These are phyloP conservation scores for Drosophila takahashii DNA, from an alignment of 1,140 invertebrate species.

Conservation along the genomic window DNA sequence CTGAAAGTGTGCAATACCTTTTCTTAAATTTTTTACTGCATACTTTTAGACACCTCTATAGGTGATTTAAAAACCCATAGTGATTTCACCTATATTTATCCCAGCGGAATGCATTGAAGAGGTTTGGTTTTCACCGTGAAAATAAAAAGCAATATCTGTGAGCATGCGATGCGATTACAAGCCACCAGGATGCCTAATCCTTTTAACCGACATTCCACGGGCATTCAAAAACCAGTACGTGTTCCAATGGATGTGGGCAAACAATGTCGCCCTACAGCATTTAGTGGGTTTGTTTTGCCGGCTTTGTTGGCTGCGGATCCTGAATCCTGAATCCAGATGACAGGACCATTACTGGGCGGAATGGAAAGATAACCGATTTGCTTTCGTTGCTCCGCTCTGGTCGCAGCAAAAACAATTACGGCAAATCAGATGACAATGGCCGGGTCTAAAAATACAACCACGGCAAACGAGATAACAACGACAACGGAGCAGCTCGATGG, in stretches of 20 bases:
- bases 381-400: constrained; percentile 1
- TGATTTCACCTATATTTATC: too few species aligned
- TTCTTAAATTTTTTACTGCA: too few species aligned
- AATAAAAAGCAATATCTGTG: neutral
- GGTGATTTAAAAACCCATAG: too few species aligned
- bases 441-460: constrained; percentile 19
- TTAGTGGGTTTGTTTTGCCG: constrained; percentile 8
- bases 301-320: neutral
- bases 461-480: constrained; percentile 1
- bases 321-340: neutral
- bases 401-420: constrained; percentile 25
- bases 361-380: constrained; percentile 9
- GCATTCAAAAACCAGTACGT: too few species aligned
- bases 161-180: neutral
- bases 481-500: neutral
- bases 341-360: constrained; percentile 1
- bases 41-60: too few species aligned
- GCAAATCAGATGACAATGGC: constrained; percentile 22
- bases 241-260: constrained; percentile 1
- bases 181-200: constrained; percentile 10
- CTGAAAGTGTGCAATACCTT: too few species aligned
- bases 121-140: neutral
- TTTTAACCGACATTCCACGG: neutral
- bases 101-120: too few species aligned
- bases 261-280: neutral